Evolutionary conservation across 2,888 invertebrate genomes (phyloP).

Genomic region (Caenorhabditis japonica): DNA sequence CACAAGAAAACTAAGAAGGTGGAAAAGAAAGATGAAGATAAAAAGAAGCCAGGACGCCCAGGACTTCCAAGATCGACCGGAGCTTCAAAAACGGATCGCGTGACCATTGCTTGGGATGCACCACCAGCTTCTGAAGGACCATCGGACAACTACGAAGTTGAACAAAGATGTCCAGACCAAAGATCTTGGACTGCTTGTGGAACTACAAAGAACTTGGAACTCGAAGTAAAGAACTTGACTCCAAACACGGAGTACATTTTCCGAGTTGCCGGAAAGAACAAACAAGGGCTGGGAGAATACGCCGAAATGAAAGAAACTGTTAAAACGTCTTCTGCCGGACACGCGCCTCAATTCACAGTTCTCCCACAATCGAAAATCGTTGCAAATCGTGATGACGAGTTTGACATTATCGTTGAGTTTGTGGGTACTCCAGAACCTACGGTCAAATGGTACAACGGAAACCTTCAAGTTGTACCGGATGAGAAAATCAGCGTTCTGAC

Average conservation of each 20-base stretch:
- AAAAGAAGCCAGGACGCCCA: constrained; percentile 46
- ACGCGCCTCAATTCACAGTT: constrained; percentile 51
- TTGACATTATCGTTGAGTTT: constrained; percentile 57
- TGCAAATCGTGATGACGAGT: constrained; percentile 54
- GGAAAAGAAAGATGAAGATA: constrained; percentile 46
- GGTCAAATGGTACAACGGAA: constrained; percentile 57
- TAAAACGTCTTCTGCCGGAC: constrained; percentile 52
- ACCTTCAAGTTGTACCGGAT: constrained; percentile 23
- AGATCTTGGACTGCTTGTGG: constrained; percentile 57
- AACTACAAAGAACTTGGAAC: constrained; percentile 28
- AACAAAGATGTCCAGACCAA: constrained; percentile 63
- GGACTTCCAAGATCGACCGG: constrained; percentile 43
- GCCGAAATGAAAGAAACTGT: constrained; percentile 41
- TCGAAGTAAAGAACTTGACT: constrained; percentile 56
- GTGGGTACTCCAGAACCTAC: constrained; percentile 38
- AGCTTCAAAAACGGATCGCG: constrained; percentile 33
- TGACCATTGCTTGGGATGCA: constrained; percentile 54
- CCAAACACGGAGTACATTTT: constrained; percentile 68
- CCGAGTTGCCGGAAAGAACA: constrained; percentile 59
- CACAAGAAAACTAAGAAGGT: constrained; percentile 50
- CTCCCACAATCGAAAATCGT: constrained; percentile 36
- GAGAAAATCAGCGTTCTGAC: constrained; percentile 44
- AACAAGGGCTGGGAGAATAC: constrained; percentile 40
- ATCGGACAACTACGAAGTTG: constrained; percentile 57
- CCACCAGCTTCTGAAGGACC: constrained; percentile 42